Percentiles rank a stretch among this genome's conserved stretches.
These are phyloP conservation scores for Saguinus imperator DNA, from an alignment of 2,113 vertebrate species.

Conservation along the genomic window DNA sequence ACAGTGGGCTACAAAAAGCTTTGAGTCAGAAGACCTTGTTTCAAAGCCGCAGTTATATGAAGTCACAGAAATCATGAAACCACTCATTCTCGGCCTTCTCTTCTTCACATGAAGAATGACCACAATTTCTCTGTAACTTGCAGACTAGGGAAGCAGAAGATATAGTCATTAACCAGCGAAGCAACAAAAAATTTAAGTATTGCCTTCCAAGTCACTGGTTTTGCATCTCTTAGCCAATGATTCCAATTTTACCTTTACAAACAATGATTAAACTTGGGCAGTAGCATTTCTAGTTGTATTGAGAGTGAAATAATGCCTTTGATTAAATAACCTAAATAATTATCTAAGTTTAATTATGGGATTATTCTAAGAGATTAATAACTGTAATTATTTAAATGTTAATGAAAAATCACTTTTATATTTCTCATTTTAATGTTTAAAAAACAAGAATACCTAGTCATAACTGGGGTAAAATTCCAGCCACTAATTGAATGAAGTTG, in stretches of 20 bases:
- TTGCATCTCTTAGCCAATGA: constrained; percentile 21
- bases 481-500: neutral
- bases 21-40: neutral
- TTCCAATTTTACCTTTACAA: constrained; percentile 14
- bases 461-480: neutral
- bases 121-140: neutral
- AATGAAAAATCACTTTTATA: constrained; percentile 23
- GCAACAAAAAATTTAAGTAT: neutral
- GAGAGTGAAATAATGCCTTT: constrained; percentile 38
- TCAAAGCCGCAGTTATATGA: neutral
- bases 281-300: neutral
- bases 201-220: constrained; percentile 25
- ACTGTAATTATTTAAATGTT: constrained; percentile 30
- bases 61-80: neutral
- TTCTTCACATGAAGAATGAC: neutral
- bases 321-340: neutral
- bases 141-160: neutral
- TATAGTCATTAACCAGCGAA: neutral
- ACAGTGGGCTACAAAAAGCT: neutral
- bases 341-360: constrained; percentile 9
- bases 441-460: neutral
- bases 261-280: constrained; percentile 23
- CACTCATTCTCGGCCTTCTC: neutral
- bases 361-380: constrained; percentile 18
- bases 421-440: neutral